Conservation (phyloP, 2,888 invertebrate species). For the Odiellus spinosus region DNA sequence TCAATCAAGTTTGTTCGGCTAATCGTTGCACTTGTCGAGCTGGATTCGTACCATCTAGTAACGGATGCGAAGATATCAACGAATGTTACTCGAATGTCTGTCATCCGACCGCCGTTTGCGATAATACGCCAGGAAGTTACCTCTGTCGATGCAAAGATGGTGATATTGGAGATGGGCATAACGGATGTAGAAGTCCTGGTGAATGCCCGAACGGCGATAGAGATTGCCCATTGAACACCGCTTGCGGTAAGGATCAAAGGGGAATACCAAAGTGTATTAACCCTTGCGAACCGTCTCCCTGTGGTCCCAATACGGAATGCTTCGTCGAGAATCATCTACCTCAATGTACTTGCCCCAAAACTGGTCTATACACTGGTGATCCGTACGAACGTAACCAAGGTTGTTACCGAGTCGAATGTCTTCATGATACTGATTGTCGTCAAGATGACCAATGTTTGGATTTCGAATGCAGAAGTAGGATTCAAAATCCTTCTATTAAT, state of each 20-base stretch:
- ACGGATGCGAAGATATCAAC: constrained; percentile 53
- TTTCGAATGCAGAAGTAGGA: constrained; percentile 20
- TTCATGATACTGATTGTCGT: constrained; percentile 72
- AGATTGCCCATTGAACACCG: constrained; percentile 32
- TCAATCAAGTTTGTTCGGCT: constrained; percentile 43
- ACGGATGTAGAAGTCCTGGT: constrained; percentile 42
- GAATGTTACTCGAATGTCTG: constrained; percentile 54
- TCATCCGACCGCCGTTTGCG: constrained; percentile 58
- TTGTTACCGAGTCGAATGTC: constrained; percentile 47
- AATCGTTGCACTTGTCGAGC: constrained; percentile 29
- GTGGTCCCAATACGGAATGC: constrained; percentile 57
- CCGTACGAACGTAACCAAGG: constrained; percentile 18
- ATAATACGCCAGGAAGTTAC: constrained; percentile 62
- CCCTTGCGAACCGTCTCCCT: constrained; percentile 54
- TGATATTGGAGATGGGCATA: constrained; percentile 50
- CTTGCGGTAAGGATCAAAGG: constrained; percentile 36
- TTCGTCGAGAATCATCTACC: constrained; percentile 62
- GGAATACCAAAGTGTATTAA: constrained; percentile 32
- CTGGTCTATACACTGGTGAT: constrained; percentile 19
- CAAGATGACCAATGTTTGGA: constrained; percentile 66
- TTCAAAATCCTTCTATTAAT: not conserved
- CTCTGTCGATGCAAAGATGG: constrained; percentile 60
- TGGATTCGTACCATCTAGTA: constrained; percentile 55
- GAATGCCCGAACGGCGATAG: constrained; percentile 34
- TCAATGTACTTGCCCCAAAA: constrained; percentile 17